These are phyloP conservation scores for Speoplatyrhinus poulsoni DNA, from an alignment of 2,113 vertebrate genomes.

Conservation along the genomic window DNA sequence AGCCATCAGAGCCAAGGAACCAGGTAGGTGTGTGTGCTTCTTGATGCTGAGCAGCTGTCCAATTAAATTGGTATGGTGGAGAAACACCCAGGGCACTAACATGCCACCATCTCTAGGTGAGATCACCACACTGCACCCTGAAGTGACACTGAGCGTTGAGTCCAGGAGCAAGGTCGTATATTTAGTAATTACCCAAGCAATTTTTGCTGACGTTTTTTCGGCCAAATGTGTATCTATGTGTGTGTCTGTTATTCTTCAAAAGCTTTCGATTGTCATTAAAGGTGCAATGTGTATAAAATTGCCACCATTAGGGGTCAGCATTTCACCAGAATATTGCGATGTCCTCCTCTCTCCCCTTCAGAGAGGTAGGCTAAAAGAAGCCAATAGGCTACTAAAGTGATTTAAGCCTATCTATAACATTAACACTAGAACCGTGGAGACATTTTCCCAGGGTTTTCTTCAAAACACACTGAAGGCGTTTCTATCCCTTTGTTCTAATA, in stretches of 20 bases:
- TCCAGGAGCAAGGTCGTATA: slow-evolving; percentile 33
- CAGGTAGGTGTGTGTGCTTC: slow-evolving; percentile 57
- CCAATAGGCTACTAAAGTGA: too few relatives aligned
- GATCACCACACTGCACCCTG: slow-evolving; percentile 25
- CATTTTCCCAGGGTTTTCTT: too few relatives aligned
- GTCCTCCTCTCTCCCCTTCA: too few relatives aligned
- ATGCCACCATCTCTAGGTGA: slow-evolving; percentile 48
- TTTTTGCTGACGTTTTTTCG: slow-evolving; percentile 26
- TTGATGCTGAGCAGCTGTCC: slow-evolving; percentile 72
- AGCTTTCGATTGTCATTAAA: not conserved
- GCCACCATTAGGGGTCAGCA: too few relatives aligned
- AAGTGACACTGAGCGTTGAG: slow-evolving; percentile 45
- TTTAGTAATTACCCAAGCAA: slow-evolving; percentile 27
- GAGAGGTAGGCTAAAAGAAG: too few relatives aligned
- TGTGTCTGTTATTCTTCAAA: slow-evolving; percentile 19
- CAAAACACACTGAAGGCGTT: too few relatives aligned
- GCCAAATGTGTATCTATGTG: slow-evolving; percentile 22
- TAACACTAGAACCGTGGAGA: too few relatives aligned
- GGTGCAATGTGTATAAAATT: too few relatives aligned
- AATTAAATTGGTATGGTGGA: slow-evolving; percentile 68
- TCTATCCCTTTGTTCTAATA: not conserved
- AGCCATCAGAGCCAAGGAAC: slow-evolving; percentile 66
- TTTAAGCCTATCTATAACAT: too few relatives aligned
- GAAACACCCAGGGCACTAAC: slow-evolving; percentile 54
- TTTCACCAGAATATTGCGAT: too few relatives aligned